Evolutionary conservation across 2,888 invertebrate species (phyloP), one percentile per base, ranked within the genome.

Genomic region (Koerneria pararmatus): DNA sequence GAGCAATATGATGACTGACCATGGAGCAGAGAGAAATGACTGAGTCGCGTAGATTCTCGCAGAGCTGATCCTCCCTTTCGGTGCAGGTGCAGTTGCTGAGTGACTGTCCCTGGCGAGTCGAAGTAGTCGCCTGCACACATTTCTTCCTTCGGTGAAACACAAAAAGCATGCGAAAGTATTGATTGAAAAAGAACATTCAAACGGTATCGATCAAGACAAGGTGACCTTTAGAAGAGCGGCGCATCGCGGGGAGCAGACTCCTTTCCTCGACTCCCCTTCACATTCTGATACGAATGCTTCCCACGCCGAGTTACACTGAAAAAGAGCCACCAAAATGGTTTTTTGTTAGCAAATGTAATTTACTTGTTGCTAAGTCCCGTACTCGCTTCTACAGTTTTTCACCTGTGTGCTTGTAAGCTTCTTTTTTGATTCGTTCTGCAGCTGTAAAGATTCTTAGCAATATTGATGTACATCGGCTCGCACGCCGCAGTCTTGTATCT

Each of bases 251-350:
- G n/a, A n/a, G n/a, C n/a, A n/a, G n/a, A n/a, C n/a, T n/a, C n/a
- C 63, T 54, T 63, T 63, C 29, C 54, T 63, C 37, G 53, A 76
- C 66, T 82, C 82, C 6, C 77, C 70, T 62, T 82, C 82, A 68
- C 82, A 82, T 63, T 82, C 82, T n/a, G 78, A 78, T 53, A 82
- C 71, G 72, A 78, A 81, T 27, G 79, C 76, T 53, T 79, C 79
- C 75, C 79, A 81, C 56, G 80, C 79, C 32, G 81, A 76, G 60
- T 82, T 80, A 67, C 81, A 81, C 74, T 80, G 66, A n/a, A 75
- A 64, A 29, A 19, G 3, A n/a, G 49, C 22, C 15, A n/a, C 27
- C n/a, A 35, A 4, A 11, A 19, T 54, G 15, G 41, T 24, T n/a
- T n/a, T n/a, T n/a, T n/a, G n/a, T n/a, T n/a, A n/a, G n/a, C n/a